Base-by-base conservation (phyloP, 2,888 invertebrate species). In the Pomacea canaliculata region DNA sequence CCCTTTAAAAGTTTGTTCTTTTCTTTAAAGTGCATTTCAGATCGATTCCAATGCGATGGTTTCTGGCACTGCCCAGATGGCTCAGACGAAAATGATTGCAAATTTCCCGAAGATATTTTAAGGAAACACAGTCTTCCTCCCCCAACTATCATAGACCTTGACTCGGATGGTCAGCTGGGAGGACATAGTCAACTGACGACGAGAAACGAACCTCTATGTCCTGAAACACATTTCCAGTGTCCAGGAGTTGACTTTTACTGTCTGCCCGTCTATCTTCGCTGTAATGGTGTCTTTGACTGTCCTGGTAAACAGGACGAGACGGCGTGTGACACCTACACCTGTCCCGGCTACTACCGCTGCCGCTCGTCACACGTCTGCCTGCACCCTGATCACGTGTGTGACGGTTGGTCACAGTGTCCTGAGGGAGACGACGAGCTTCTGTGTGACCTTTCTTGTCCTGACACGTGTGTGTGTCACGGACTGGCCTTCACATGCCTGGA, bases 271-370 rank as follows among this genome's bases (percentile, higher is more conserved):
- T 63, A 63, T 19, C 4, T 63, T 12, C 63, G n/a, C 8, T 63
- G 63, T 63, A 63, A 63, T 12, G 63, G 63, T 63, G 63, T 63
- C 27, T 63, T 63, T 12, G 63, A 63, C 63, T 63, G 63, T 27
- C 63, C 63, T 5, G 27, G 63, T 8, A n/a, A 63, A n/a, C 7
- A 63, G 63, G 63, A 63, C 63, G 63, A 63, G 19, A 27, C 19
- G 27, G 63, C n/a, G 10, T 63, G 63, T 27, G 63, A 63, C 63
- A 63, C 23, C 10, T 63, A 63, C 63, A 63, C 63, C 23, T 63
- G 63, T 63, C 63, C 27, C 27, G 63, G 63, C n/a, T 63, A 18
- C 63, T 63, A 23, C 63, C 63, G 8, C 23, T 63, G 63, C 19
- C 63, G 63, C 27, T n/a, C 63, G 10, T 63, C 63, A 1, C n/a